Evolutionary conservation across 2,888 invertebrate species (phyloP).

Genomic region (Timema cristinae): DNA sequence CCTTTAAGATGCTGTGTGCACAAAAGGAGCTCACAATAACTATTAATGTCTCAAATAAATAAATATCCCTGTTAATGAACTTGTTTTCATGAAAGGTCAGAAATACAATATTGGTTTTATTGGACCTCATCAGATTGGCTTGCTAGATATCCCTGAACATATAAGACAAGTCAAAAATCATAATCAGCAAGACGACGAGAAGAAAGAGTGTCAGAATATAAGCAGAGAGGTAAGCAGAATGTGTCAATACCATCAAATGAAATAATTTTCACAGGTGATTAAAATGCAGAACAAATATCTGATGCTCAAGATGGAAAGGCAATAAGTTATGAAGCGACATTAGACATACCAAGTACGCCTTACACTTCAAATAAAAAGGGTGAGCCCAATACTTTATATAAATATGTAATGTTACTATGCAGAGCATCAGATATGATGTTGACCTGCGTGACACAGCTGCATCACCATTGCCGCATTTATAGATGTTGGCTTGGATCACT

Average conservation of each 20-base stretch:
- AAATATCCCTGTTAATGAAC: neutral
- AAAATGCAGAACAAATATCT: neutral
- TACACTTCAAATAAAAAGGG: neutral
- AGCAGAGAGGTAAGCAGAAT: neutral
- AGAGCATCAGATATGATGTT: neutral
- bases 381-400: neutral
- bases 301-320: neutral
- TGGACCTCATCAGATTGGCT: neutral
- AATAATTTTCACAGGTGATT: neutral
- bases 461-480: neutral
- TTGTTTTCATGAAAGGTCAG: slow-evolving; percentile 1
- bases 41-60: neutral
- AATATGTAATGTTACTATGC: neutral
- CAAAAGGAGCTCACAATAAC: neutral
- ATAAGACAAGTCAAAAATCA: neutral
- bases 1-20: neutral
- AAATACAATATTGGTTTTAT: neutral
- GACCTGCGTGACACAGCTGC: neutral
- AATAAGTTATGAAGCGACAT: neutral
- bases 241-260: neutral
- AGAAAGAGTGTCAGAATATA: neutral
- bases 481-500: slow-evolving; percentile 9
- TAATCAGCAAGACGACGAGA: neutral
- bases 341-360: neutral
- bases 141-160: neutral